A percentile compares a stretch with the other conserved stretches of the same genome.
phyloP scores from a whole-genome alignment of 2,888 invertebrate species.

The Mellilla xanthometata region DNA sequence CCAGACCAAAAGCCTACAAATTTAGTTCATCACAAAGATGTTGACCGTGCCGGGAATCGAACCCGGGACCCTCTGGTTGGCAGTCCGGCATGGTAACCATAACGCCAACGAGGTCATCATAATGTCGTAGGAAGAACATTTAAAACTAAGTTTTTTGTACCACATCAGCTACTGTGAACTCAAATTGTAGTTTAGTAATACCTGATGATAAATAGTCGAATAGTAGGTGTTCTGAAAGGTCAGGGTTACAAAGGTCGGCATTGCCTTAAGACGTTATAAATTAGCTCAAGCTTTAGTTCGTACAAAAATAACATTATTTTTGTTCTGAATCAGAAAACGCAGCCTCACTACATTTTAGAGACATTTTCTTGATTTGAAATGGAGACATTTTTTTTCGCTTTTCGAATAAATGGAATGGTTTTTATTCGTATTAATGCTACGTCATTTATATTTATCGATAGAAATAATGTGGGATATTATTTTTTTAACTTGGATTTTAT shows the following conservation, averaged over 20 bases:
- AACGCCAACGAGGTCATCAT: too few relatives aligned
- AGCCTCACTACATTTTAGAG: background rate
- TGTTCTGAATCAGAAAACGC: slow-evolving; percentile 9
- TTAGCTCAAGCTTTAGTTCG: slow-evolving; percentile 33
- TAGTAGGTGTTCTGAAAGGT: slow-evolving; percentile 37
- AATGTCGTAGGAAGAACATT: too few relatives aligned
- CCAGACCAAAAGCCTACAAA: too few relatives aligned
- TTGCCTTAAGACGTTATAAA: slow-evolving; percentile 41
- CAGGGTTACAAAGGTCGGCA: slow-evolving; percentile 35
- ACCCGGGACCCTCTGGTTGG: too few relatives aligned
- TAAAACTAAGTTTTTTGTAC: background rate
- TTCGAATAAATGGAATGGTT: background rate
- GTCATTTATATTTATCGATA: background rate
- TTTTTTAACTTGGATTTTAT: background rate
- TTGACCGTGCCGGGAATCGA: too few relatives aligned
- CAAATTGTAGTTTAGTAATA: slow-evolving; percentile 34
- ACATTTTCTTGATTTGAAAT: background rate
- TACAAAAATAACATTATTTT: slow-evolving; percentile 30
- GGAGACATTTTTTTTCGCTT: background rate
- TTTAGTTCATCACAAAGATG: too few relatives aligned
- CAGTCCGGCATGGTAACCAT: too few relatives aligned
- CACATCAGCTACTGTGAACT: too few relatives aligned
- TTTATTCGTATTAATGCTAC: background rate
- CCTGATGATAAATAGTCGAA: slow-evolving; percentile 51
- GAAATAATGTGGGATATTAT: background rate